phyloP scores from a whole-genome alignment of 2,113 vertebrate genomes.

The Salminus brasiliensis region DNA sequence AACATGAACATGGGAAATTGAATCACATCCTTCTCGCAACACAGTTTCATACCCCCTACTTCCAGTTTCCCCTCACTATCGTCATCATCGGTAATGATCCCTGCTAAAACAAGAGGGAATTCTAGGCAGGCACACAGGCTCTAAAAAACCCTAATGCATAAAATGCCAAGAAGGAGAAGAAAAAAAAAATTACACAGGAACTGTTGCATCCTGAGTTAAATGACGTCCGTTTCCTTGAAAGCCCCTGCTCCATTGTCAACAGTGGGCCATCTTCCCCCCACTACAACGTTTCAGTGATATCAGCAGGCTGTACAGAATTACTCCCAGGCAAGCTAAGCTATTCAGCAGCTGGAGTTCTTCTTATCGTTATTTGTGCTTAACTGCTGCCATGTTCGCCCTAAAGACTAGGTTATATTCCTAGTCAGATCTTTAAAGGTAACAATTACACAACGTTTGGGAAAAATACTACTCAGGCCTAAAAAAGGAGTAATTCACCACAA shows the following conservation, averaged over 20 bases:
- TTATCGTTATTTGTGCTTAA: background rate
- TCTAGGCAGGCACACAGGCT: background rate
- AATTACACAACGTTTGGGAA: conserved; percentile 26
- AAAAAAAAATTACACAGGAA: conserved; percentile 69
- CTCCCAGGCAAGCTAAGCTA: background rate
- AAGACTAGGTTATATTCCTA: conserved; percentile 1
- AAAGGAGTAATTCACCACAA: conserved; percentile 30
- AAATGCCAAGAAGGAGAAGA: conserved; percentile 47
- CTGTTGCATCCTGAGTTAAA: conserved; percentile 75
- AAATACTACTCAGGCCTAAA: conserved; percentile 37
- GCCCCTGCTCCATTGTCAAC: conserved; percentile 63
- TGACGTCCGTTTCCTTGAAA: conserved; percentile 71
- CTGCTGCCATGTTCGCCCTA: background rate
- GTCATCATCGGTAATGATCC: background rate
- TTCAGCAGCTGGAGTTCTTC: background rate
- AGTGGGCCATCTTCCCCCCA: conserved; percentile 54
- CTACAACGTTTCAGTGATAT: conserved; percentile 10
- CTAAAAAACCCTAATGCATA: background rate
- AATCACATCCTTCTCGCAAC: background rate
- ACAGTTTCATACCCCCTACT: background rate
- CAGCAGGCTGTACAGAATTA: background rate
- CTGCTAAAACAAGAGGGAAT: background rate
- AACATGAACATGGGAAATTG: background rate
- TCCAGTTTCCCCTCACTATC: background rate
- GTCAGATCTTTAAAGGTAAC: background rate